Evolutionary conservation across 92 coral and sea anemone species (phyloP).

Genomic region (Anthopleura xanthogrammica): DNA sequence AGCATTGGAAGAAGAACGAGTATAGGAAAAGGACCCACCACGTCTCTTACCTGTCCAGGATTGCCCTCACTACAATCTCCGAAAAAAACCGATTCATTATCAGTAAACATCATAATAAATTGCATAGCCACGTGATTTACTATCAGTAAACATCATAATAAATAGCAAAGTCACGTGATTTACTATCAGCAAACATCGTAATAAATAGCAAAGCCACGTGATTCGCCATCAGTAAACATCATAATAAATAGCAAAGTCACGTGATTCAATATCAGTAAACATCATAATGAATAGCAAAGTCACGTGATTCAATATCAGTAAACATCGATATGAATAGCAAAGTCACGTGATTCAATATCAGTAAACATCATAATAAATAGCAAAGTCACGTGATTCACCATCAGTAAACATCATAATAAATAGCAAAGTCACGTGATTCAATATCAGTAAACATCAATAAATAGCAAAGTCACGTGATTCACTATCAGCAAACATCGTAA

Average conservation of each 20-base stretch:
- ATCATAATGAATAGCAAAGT: neutral
- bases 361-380: neutral
- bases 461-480: too few species aligned
- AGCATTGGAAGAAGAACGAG: neutral
- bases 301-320: neutral
- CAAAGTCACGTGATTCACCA: neutral
- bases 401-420: neutral
- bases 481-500: neutral
- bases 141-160: neutral
- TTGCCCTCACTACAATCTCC: too few species aligned
- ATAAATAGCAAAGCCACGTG: neutral
- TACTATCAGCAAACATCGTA: neutral
- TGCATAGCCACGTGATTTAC: neutral
- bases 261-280: neutral
- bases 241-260: neutral
- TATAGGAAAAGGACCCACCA: neutral
- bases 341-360: neutral
- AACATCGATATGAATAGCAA: neutral
- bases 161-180: neutral
- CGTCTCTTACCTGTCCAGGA: too few species aligned
- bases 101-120: neutral
- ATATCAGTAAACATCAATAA: neutral
- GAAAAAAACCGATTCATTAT: too few species aligned
- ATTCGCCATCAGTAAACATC: neutral
- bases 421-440: neutral